These are phyloP conservation scores for Mongoloraphidia duomilia DNA, from an alignment of 2,888 invertebrate genomes.

Conservation along the genomic window DNA sequence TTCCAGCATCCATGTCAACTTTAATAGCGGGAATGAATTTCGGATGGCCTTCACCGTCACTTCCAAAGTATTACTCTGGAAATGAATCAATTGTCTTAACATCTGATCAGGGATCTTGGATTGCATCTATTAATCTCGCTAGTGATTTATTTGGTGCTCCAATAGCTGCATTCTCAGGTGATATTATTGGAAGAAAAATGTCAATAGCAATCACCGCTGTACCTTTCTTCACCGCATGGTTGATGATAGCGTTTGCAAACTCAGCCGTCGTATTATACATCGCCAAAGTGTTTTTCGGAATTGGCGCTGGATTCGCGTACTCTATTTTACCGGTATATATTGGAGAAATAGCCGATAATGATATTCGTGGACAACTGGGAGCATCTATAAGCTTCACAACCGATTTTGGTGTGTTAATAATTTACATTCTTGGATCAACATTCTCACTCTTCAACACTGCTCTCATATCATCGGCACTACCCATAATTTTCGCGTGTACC, in stretches of 20 bases:
- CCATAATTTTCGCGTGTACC: conserved; percentile 38
- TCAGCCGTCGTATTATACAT: conserved; percentile 37
- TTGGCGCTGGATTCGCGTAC: conserved; percentile 34
- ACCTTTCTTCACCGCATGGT: conserved; percentile 43
- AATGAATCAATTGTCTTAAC: conserved; percentile 36
- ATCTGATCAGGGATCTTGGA: conserved; percentile 40
- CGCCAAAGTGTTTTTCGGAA: conserved; percentile 35
- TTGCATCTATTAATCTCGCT: conserved; percentile 47
- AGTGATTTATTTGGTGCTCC: conserved; percentile 48
- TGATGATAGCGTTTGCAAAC: conserved; percentile 38
- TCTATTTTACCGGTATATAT: conserved; percentile 39
- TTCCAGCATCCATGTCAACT: conserved; percentile 22
- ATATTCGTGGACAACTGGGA: conserved; percentile 42
- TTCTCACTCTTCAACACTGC: conserved; percentile 39
- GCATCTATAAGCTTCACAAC: conserved; percentile 41
- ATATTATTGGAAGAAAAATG: conserved; percentile 44
- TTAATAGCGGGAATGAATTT: conserved; percentile 24
- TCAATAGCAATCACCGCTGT: conserved; percentile 40
- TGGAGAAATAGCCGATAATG: conserved; percentile 41
- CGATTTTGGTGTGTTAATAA: conserved; percentile 42
- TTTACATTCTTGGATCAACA: conserved; percentile 45
- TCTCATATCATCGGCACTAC: conserved; percentile 40
- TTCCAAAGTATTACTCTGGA: conserved; percentile 31
- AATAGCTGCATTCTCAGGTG: conserved; percentile 44
- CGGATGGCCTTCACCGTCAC: conserved; percentile 45